Evolutionary conservation across 1,140 invertebrate genomes (phyloP).

Genomic region (Cyphomyrmex costatus): DNA sequence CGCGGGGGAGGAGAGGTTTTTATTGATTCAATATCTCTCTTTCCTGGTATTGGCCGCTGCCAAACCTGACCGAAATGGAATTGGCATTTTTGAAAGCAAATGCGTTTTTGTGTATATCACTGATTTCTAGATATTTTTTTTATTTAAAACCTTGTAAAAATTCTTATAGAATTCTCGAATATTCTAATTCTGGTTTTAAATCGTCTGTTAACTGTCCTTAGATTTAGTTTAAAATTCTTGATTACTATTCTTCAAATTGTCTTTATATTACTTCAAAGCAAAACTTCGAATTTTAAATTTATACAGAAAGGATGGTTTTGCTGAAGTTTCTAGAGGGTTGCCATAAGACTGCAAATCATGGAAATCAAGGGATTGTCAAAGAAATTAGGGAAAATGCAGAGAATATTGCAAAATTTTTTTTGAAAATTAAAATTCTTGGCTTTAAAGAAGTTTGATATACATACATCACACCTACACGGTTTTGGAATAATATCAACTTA

Average conservation of each 20-base stretch:
- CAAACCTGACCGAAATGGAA: slow-evolving; percentile 22
- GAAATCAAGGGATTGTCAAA: no score
- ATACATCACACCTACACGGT: no score
- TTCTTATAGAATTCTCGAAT: neutral
- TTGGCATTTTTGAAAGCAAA: slow-evolving; percentile 68
- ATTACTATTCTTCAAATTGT: neutral
- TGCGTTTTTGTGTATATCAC: slow-evolving; percentile 55
- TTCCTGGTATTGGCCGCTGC: slow-evolving; percentile 59
- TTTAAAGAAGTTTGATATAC: no score
- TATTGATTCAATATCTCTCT: slow-evolving; percentile 76
- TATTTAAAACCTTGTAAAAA: neutral
- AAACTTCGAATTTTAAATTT: neutral
- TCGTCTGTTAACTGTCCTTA: neutral
- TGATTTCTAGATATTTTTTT: neutral
- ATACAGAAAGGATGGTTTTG: no score
- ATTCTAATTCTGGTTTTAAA: neutral
- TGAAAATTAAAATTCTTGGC: no score
- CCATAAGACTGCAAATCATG: no score
- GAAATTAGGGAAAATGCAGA: no score
- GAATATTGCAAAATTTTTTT: no score
- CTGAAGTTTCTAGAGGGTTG: no score
- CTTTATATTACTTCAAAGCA: neutral
- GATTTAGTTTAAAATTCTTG: neutral
- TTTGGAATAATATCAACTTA: no score
- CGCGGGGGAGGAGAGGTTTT: slow-evolving; percentile 64